Evolutionary conservation across 1,140 invertebrate species (phyloP).

Genomic region (Hycleus phaleratus): DNA sequence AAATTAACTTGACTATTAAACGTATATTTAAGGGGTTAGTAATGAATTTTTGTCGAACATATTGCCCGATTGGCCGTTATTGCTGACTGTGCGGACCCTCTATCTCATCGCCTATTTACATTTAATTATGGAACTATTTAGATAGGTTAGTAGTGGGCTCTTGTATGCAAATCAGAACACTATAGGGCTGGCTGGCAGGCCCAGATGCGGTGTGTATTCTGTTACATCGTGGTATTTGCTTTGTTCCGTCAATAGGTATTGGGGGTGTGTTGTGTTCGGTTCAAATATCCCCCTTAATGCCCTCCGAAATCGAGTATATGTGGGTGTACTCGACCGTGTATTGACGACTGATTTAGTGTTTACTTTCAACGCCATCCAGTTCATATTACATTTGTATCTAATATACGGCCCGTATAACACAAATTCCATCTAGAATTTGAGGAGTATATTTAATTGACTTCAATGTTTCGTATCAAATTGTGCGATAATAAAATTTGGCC

Average conservation of each 20-base stretch:
- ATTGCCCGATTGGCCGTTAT: no score
- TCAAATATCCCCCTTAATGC: background rate
- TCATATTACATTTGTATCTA: constrained; percentile 5
- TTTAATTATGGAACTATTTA: constrained; percentile 15
- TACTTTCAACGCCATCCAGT: constrained; percentile 11
- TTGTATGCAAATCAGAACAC: constrained; percentile 13
- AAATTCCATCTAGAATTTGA: no score
- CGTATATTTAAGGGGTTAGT: no score
- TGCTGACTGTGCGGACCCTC: no score
- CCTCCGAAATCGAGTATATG: background rate
- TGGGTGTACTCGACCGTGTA: background rate
- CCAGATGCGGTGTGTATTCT: constrained; percentile 13
- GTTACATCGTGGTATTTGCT: constrained; percentile 10
- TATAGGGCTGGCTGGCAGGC: constrained; percentile 5
- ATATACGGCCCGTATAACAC: no score
- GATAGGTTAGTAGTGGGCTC: constrained; percentile 14
- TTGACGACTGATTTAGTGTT: constrained; percentile 8
- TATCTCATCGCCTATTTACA: constrained; percentile 7
- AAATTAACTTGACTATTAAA: no score
- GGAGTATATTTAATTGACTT: no score
- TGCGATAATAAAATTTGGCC: no score
- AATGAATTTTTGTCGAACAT: no score
- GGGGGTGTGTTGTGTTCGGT: background rate
- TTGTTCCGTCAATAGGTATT: constrained; percentile 10
- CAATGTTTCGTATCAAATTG: no score